These are phyloP conservation scores for Anadara kagoshimensis DNA, from an alignment of 1,140 invertebrate genomes.

Conservation along the genomic window DNA sequence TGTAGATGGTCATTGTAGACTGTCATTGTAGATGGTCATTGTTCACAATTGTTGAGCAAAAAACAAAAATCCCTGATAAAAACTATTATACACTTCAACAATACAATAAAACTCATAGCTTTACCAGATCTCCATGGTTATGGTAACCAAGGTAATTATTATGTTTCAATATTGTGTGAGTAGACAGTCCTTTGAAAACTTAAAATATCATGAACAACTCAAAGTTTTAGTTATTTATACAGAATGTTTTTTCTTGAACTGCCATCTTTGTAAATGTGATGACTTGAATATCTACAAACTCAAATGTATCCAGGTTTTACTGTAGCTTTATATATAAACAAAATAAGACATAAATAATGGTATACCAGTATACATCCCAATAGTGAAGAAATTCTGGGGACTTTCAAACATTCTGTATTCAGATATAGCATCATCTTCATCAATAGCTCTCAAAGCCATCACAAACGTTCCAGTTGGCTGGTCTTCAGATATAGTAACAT, in stretches of 20 bases:
- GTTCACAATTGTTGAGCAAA: too few species aligned
- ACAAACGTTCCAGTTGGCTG: slow-evolving; percentile 87
- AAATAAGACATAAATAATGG: neutral
- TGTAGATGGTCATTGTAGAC: too few species aligned
- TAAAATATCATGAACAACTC: too few species aligned
- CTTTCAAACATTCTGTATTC: slow-evolving; percentile 52
- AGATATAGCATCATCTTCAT: slow-evolving; percentile 80
- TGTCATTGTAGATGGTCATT: too few species aligned
- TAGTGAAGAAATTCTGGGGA: slow-evolving; percentile 77
- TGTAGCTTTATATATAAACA: neutral
- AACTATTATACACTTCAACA: neutral
- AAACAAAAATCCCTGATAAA: slow-evolving; percentile 48
- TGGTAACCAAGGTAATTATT: too few species aligned
- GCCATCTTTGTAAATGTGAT: neutral
- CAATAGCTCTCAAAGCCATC: slow-evolving; percentile 85
- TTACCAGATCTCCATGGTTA: too few species aligned
- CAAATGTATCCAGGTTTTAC: neutral
- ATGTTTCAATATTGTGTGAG: too few species aligned
- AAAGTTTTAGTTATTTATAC: too few species aligned
- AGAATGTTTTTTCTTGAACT: too few species aligned
- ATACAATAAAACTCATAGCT: too few species aligned
- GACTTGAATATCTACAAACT: neutral
- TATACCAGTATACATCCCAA: slow-evolving; percentile 78
- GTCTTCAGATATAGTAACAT: slow-evolving; percentile 86
- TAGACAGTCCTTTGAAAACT: too few species aligned